Base-by-base conservation (phyloP, 1,140 invertebrate species). In the Drosophila biarmipes region DNA sequence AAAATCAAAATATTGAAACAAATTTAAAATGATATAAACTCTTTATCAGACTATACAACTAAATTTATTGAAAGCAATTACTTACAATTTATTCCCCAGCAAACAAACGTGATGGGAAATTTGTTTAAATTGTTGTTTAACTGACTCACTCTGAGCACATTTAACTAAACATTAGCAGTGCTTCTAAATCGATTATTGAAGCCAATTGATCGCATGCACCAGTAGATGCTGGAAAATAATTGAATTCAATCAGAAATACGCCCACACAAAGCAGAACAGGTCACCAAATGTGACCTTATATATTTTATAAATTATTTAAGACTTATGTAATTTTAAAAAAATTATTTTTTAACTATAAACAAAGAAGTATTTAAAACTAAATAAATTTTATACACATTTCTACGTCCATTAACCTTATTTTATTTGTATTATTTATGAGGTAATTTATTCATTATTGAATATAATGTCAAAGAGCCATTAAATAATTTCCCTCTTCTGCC, bases 121-220 rank as follows among this genome's bases (percentile, higher is more conserved):
- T 46, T 27, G 4, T 34, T 46, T 46, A 2, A 46, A 35, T 37
- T 17, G 14, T 37, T 17, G 14, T 24, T 54, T 6, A 51, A 31
- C 57, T 54, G 21, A 55, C 6, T 59, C 21, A 37, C 49, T 37
- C 1, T 37, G 48, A 38, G 7, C n/a, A 34, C 48, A 34, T 19
- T 19, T 51, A 38, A 56, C 24, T 38, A 57, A 38, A n/a, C 51
- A 27, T 37, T 29, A 55, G 56, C 24, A 54, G 37, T 29, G 21
- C 31, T 27, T 24, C 14, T n/a, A 29, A 64, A 45, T 64, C 46
- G 24, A 35, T 64, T 29, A 46, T 63, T 45, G 21, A 35, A 31
- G n/a, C 21, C 43, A 57, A 63, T 63, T 57, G 59, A 43, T 43
- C 48, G 27, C 56, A 37, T 17, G 29, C 19, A 17, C 2, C 31